Percentiles rank a stretch among this genome's conserved stretches.
Conservation (phyloP, 2,888 invertebrate genomes). For the Xanthostigma xanthostigma region DNA sequence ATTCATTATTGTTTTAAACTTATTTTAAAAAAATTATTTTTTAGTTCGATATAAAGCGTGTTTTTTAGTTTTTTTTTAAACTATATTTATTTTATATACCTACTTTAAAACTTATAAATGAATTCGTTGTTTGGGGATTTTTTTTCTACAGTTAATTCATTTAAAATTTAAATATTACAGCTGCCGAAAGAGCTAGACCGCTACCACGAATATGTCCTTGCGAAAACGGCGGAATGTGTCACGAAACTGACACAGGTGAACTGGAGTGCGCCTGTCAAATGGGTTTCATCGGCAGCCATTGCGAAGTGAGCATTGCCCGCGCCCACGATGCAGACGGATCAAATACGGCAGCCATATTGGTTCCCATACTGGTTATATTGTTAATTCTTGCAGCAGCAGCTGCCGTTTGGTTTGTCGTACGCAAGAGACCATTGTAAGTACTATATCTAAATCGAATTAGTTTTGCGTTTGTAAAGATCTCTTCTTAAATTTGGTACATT, state of each 20-base stretch:
- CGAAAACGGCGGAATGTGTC: constrained; percentile 73
- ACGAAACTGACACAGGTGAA: constrained; percentile 31
- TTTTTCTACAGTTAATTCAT: background rate
- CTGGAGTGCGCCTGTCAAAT: constrained; percentile 57
- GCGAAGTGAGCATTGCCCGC: constrained; percentile 49
- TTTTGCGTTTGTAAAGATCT: background rate
- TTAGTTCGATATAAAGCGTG: too few species aligned
- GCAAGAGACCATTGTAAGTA: constrained; percentile 76
- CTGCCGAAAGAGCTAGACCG: constrained; percentile 58
- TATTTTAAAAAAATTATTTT: too few species aligned
- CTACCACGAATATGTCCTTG: constrained; percentile 69
- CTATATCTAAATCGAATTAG: background rate
- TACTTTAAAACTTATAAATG: background rate
- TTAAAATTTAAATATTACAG: constrained; percentile 26
- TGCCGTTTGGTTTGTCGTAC: constrained; percentile 67
- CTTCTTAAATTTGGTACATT: constrained; percentile 6
- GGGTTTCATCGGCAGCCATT: constrained; percentile 57
- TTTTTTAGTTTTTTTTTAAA: too few species aligned
- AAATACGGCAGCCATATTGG: constrained; percentile 57
- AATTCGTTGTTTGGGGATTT: background rate
- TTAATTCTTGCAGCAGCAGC: constrained; percentile 55
- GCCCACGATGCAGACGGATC: constrained; percentile 38
- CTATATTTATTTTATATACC: constrained; percentile 9
- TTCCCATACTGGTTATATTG: constrained; percentile 67
- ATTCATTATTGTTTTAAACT: too few species aligned